Evolutionary conservation across 1,140 invertebrate genomes (phyloP), one percentile per base, ranked within the genome.

Genomic region (Paramacrobiotus metropolitanus): DNA sequence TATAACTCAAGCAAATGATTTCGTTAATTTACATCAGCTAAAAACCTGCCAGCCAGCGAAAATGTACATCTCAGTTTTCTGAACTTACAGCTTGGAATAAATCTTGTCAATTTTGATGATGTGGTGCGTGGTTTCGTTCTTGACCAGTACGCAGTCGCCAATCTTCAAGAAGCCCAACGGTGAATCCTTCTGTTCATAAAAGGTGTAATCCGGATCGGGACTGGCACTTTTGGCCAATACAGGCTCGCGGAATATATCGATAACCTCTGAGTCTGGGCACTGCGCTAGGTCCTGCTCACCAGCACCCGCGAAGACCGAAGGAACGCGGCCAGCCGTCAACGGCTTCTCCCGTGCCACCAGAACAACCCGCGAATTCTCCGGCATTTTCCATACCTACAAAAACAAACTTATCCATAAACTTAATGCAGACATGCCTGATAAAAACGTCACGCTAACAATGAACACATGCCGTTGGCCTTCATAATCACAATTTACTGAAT

Each of bases 31-130:
- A n/a, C n/a, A n/a, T n/a, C n/a, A n/a, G n/a, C n/a, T n/a, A n/a
- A n/a, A n/a, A n/a, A n/a, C n/a, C n/a, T n/a, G n/a, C n/a, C n/a
- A n/a, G n/a, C n/a, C n/a, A n/a, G n/a, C n/a, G n/a, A n/a, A n/a
- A n/a, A n/a, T n/a, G n/a, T n/a, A n/a, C n/a, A n/a, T n/a, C n/a
- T n/a, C n/a, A n/a, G n/a, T n/a, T n/a, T n/a, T n/a, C n/a, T n/a
- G 9, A 45, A 66, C 69, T 65, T 65, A 74, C 72, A 65, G 81
- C 72, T 82, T 81, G 55, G 86, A 85, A 65, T 84, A 96, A 68
- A 96, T 86, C 63, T 83, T 82, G 73, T 95, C 88, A 65, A 97
- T 83, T 73, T 92, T 83, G n/a, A 87, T 85, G 62, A 97, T 86
- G 61, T 86, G 79, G 70, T 87, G 85, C 70, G 83, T 83, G 30